Conservation (phyloP, 35 echinoderm and acorn worm species). For the Hemicentrotus pulcherrimus region DNA sequence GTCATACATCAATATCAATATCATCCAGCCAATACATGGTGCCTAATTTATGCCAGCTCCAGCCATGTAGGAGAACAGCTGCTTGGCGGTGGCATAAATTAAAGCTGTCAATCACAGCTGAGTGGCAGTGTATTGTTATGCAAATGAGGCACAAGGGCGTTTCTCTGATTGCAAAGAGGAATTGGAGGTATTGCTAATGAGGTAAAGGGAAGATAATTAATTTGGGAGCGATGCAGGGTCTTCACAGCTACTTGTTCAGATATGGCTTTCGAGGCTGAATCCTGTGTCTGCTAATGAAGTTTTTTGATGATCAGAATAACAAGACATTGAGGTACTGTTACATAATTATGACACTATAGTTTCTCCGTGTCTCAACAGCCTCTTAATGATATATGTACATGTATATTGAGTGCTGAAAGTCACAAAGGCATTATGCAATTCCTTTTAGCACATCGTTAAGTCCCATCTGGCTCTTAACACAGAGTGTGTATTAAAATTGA, state of each 20-base stretch:
- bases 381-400: too few relatives aligned
- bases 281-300: too few relatives aligned
- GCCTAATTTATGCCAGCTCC: neutral
- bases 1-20: neutral
- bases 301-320: too few relatives aligned
- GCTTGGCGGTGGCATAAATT: conserved; percentile 8
- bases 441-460: too few relatives aligned
- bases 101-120: neutral
- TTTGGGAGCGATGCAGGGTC: neutral
- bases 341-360: too few relatives aligned
- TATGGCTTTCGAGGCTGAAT: too few relatives aligned
- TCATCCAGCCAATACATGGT: neutral
- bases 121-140: conserved; percentile 8
- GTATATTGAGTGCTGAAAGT: too few relatives aligned
- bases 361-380: too few relatives aligned
- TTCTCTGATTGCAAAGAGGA: neutral
- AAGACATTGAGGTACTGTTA: too few relatives aligned
- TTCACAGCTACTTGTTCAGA: neutral
- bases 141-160: neutral
- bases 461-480: too few relatives aligned
- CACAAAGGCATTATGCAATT: too few relatives aligned
- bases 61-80: neutral
- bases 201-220: neutral
- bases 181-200: neutral
- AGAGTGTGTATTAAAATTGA: too few relatives aligned